These are phyloP conservation scores for Mythimna loreyi DNA, from an alignment of 2,888 invertebrate genomes.

Conservation along the genomic window DNA sequence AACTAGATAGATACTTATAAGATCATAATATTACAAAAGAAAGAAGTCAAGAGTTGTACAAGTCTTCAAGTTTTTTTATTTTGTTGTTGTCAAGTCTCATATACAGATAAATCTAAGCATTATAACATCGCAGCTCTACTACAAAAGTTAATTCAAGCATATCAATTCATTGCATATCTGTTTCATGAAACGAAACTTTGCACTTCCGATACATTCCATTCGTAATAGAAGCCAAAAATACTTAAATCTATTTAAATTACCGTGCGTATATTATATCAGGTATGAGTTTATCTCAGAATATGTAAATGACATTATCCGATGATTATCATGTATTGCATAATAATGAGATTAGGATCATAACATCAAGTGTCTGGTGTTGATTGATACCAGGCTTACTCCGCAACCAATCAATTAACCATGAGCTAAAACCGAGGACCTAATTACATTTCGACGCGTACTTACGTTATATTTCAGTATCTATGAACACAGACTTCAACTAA, in stretches of 20 bases:
- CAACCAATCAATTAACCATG: constrained; percentile 59
- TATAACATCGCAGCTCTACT: neutral
- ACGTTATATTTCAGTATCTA: constrained; percentile 48
- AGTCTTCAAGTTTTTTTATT: too few species aligned
- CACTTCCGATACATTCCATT: neutral
- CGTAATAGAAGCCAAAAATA: neutral
- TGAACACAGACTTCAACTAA: constrained; percentile 28
- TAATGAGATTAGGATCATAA: constrained; percentile 62
- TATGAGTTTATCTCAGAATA: constrained; percentile 41
- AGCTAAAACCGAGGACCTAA: constrained; percentile 50
- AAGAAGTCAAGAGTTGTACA: neutral
- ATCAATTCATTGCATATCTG: constrained; percentile 1
- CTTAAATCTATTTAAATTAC: neutral
- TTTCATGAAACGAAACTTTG: constrained; percentile 3
- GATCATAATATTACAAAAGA: neutral
- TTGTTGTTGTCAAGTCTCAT: neutral
- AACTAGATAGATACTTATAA: neutral
- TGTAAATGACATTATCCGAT: constrained; percentile 57
- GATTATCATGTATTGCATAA: constrained; percentile 60
- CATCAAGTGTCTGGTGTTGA: constrained; percentile 63
- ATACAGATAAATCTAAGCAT: neutral
- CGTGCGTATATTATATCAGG: constrained; percentile 16
- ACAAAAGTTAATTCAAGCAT: neutral
- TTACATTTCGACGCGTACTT: constrained; percentile 55
- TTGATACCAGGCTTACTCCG: constrained; percentile 59